A percentile compares a stretch with the other conserved stretches of the same genome.
These are phyloP conservation scores for Craniophora ligustri DNA, from an alignment of 2,888 invertebrate species.

Conservation along the genomic window DNA sequence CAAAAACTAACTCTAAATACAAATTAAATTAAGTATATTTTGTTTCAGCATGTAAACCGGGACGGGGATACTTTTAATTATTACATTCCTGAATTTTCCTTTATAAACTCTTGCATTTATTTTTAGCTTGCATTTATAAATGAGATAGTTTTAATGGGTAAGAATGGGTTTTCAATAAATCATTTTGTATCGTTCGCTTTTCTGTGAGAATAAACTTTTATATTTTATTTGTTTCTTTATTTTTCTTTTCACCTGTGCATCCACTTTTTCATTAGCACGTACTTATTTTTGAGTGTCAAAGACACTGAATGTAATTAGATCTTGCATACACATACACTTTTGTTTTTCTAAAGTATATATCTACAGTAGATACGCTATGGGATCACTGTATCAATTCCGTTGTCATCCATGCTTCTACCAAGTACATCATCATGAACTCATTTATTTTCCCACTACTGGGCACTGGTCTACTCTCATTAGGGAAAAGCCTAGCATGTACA, in stretches of 20 bases:
- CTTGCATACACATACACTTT: too few relatives aligned
- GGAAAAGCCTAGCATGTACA: too few relatives aligned
- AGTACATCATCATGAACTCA: too few relatives aligned
- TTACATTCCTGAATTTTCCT: slow-evolving; percentile 35
- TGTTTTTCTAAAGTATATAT: too few relatives aligned
- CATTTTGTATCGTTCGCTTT: slow-evolving; percentile 17
- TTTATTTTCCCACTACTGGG: too few relatives aligned
- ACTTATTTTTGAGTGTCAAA: not conserved
- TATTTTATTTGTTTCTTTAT: slow-evolving; percentile 12
- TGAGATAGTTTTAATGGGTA: slow-evolving; percentile 40
- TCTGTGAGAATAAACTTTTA: slow-evolving; percentile 42
- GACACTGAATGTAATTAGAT: too few relatives aligned
- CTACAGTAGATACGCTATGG: too few relatives aligned
- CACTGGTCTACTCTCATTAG: too few relatives aligned
- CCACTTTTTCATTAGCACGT: not conserved
- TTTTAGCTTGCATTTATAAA: slow-evolving; percentile 42
- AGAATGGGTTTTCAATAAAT: slow-evolving; percentile 31
- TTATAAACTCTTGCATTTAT: slow-evolving; percentile 45
- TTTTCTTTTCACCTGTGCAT: slow-evolving; percentile 27
- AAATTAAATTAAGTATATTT: slow-evolving; percentile 44
- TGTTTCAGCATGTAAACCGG: slow-evolving; percentile 68
- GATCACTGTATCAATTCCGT: too few relatives aligned
- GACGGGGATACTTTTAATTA: slow-evolving; percentile 26
- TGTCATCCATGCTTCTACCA: too few relatives aligned
- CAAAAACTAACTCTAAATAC: not conserved